Percentiles rank a stretch among this genome's conserved stretches.
phyloP scores from a whole-genome alignment of 2,113 vertebrate genomes.

The Nanorana parkeri region DNA sequence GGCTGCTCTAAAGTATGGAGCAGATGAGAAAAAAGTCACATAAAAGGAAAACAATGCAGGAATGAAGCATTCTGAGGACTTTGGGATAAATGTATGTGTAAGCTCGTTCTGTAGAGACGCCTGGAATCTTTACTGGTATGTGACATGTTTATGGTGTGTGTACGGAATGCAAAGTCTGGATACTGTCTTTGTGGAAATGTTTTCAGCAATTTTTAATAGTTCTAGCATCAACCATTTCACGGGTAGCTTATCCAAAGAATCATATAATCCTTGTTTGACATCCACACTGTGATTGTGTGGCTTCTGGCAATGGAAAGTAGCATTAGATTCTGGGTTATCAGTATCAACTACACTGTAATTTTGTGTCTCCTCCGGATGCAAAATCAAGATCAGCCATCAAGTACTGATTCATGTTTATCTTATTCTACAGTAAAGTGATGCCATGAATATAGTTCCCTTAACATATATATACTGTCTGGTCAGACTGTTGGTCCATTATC shows the following conservation, averaged over 20 bases:
- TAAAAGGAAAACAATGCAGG: constrained; percentile 7
- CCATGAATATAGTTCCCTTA: no score
- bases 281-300: no score
- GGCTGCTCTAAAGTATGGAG: no score
- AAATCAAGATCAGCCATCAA: no score
- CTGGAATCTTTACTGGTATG: constrained; percentile 13
- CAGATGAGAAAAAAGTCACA: no score
- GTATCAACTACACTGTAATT: not conserved
- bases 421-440: no score
- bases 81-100: not conserved
- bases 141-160: constrained; percentile 6
- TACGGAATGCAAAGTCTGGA: constrained; percentile 25
- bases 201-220: not conserved
- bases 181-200: not conserved
- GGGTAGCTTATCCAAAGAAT: no score
- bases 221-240: not conserved
- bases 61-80: not conserved
- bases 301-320: not conserved
- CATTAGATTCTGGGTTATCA: not conserved
- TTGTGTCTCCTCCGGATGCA: no score
- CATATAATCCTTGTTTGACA: no score
- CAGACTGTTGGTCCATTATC: no score
- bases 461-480: no score
- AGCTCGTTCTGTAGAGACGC: not conserved
- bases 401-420: no score